Conservation (phyloP, 2,888 invertebrate genomes). For the Cerastoderma edule region DNA sequence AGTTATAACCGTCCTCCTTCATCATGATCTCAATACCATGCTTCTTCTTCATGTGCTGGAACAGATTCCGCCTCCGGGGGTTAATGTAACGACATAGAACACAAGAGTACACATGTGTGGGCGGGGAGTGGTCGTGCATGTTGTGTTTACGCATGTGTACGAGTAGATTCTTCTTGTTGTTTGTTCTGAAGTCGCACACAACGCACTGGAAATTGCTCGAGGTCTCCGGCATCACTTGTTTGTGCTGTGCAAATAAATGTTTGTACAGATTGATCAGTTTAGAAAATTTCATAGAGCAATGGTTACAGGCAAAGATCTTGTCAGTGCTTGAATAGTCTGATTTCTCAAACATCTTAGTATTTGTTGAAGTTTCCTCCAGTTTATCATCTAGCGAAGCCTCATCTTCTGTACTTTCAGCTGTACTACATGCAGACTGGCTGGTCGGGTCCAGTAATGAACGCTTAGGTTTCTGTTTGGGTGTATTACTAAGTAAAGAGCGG, state of each 20-base stretch:
- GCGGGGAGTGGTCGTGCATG: constrained; percentile 77
- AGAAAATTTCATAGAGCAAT: constrained; percentile 82
- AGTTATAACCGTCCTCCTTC: constrained; percentile 76
- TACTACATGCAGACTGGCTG: background rate
- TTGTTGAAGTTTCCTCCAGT: constrained; percentile 18
- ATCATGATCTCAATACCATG: constrained; percentile 79
- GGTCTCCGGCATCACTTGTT: constrained; percentile 70
- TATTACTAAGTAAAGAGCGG: constrained; percentile 28
- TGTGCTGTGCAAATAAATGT: constrained; percentile 81
- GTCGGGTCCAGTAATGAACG: constrained; percentile 31
- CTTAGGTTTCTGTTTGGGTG: constrained; percentile 33
- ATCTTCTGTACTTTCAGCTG: too few relatives aligned
- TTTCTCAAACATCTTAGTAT: constrained; percentile 60
- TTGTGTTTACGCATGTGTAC: constrained; percentile 82
- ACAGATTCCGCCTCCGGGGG: constrained; percentile 76
- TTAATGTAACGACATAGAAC: constrained; percentile 80
- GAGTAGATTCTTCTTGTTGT: constrained; percentile 78
- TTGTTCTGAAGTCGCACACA: constrained; percentile 80
- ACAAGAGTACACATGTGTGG: constrained; percentile 80
- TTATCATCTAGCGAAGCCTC: too few relatives aligned
- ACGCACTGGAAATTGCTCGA: constrained; percentile 77
- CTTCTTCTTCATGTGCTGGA: constrained; percentile 81
- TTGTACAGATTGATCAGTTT: constrained; percentile 82
- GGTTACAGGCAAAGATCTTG: constrained; percentile 82
- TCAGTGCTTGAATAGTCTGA: constrained; percentile 76